Percentiles rank a stretch among this genome's conserved stretches.
Conservation (phyloP, 2,113 vertebrate species). For the Muscicapa adusta region DNA sequence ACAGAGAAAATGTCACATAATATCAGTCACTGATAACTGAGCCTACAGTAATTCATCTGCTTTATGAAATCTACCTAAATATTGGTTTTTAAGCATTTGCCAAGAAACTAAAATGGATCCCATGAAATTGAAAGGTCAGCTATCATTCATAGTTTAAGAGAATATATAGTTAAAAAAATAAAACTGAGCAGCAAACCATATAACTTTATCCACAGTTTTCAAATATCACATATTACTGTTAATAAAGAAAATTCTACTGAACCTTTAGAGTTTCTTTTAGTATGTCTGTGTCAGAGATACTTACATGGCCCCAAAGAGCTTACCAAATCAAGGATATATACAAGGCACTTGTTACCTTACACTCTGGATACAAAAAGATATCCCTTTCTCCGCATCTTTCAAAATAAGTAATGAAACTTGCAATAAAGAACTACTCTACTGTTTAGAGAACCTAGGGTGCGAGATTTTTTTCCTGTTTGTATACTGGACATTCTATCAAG, state of each 20-base stretch:
- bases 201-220: not conserved
- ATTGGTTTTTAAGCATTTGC: not conserved
- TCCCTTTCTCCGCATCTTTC: not conserved
- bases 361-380: not conserved
- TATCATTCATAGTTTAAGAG: not conserved
- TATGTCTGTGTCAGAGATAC: not conserved
- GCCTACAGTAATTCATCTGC: not conserved
- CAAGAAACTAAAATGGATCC: not conserved
- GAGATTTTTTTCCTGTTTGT: not conserved
- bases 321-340: not conserved
- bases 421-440: not conserved
- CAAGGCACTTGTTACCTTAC: not conserved
- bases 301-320: not conserved
- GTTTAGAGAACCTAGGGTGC: not conserved
- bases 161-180: not conserved
- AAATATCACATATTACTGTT: not conserved
- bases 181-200: not conserved
- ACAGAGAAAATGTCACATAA: constrained; percentile 30
- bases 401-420: not conserved
- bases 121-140: constrained; percentile 4
- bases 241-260: not conserved
- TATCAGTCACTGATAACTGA: constrained; percentile 23
- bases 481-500: not conserved
- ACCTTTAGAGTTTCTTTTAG: not conserved
- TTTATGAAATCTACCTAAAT: constrained; percentile 16